phyloP scores from a whole-genome alignment of 2,113 vertebrate genomes.

The Alethe castanea region DNA sequence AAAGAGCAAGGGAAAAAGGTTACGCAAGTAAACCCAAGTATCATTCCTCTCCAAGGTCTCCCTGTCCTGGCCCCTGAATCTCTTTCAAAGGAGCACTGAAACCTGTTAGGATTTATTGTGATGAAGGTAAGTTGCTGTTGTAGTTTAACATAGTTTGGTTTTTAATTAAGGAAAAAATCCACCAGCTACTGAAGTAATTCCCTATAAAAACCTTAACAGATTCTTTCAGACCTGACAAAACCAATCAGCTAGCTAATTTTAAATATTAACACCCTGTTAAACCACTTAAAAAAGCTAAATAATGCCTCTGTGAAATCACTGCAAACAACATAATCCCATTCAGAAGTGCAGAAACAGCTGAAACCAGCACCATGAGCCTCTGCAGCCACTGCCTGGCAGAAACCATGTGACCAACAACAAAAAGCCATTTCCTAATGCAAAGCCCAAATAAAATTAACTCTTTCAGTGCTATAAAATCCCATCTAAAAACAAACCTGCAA shows the following conservation, averaged over 20 bases:
- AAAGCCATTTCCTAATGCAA: neutral
- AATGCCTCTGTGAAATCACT: neutral
- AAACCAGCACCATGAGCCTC: rapidly evolving
- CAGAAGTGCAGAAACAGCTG: neutral
- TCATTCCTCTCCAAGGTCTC: conserved; percentile 59
- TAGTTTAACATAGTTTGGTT: neutral
- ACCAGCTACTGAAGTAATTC: neutral
- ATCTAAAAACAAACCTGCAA: neutral
- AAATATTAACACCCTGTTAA: neutral
- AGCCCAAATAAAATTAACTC: neutral
- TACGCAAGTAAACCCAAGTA: conserved; percentile 58
- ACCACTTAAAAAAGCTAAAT: neutral
- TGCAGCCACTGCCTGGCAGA: neutral
- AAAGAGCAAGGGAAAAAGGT: conserved; percentile 4
- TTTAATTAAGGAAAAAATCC: neutral
- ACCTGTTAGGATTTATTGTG: conserved; percentile 71
- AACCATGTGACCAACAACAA: neutral
- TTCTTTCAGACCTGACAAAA: neutral
- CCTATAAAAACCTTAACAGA: neutral
- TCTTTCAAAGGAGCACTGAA: conserved; percentile 69
- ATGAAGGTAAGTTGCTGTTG: conserved; percentile 64
- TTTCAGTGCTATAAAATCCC: neutral
- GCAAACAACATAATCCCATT: neutral
- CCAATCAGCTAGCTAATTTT: neutral
- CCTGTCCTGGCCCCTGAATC: conserved; percentile 50